These are phyloP conservation scores for Ptiloglossa arizonensis DNA, from an alignment of 1,140 invertebrate genomes.

Conservation along the genomic window DNA sequence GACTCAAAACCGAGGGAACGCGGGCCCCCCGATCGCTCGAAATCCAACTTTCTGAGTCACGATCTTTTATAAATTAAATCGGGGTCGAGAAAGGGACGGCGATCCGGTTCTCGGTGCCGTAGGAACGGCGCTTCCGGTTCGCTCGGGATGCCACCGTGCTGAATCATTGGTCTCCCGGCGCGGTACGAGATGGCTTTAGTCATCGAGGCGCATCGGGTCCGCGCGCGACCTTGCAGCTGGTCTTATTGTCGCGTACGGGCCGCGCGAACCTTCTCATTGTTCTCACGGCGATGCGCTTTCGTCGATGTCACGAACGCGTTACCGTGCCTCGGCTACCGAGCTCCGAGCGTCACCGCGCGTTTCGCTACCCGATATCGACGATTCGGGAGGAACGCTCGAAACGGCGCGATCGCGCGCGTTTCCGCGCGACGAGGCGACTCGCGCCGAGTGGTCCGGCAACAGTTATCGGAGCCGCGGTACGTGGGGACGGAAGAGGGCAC, in stretches of 20 bases:
- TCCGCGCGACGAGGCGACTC: too few relatives aligned
- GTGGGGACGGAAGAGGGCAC: too few relatives aligned
- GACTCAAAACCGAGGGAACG: constrained; percentile 36
- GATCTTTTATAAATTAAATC: constrained; percentile 29
- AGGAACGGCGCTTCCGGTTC: constrained; percentile 52
- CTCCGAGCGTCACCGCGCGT: constrained; percentile 41
- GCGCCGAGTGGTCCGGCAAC: too few relatives aligned
- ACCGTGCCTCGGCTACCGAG: constrained; percentile 24
- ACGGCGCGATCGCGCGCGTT: too few relatives aligned
- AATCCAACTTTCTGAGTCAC: constrained; percentile 47
- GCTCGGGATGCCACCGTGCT: constrained; percentile 47
- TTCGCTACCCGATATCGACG: too few relatives aligned
- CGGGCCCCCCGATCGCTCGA: not conserved
- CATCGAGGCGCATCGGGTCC: constrained; percentile 34
- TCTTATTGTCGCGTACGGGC: constrained; percentile 38
- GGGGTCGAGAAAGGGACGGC: constrained; percentile 26
- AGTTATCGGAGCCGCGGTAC: too few relatives aligned
- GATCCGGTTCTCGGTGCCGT: not conserved
- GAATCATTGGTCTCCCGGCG: constrained; percentile 61
- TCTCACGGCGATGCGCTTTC: constrained; percentile 44
- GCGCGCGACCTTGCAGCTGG: constrained; percentile 43
- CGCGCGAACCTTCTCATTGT: constrained; percentile 42
- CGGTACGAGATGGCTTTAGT: constrained; percentile 50
- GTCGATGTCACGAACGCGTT: constrained; percentile 45
- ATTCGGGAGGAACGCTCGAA: too few relatives aligned